A percentile compares a stretch with the other conserved stretches of the same genome.
These are phyloP conservation scores for Psilopogon haemacephalus DNA, from an alignment of 2,113 vertebrate species.

Conservation along the genomic window DNA sequence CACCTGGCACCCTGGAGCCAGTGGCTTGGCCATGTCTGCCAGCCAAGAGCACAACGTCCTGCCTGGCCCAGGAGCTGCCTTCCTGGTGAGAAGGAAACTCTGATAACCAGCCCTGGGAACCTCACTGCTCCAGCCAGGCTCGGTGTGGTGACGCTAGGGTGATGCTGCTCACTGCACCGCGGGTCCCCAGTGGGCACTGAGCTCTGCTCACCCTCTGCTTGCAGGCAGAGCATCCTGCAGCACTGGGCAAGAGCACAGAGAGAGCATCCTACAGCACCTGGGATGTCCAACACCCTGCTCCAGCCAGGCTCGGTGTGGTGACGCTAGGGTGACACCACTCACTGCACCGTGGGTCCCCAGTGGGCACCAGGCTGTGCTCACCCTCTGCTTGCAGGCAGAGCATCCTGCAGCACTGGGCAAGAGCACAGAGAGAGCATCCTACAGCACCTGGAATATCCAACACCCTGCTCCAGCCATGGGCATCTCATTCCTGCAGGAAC, in stretches of 20 bases:
- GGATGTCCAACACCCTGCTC: rapidly evolving
- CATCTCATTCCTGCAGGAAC: not conserved
- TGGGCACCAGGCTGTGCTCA: not conserved
- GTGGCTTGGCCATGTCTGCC: not conserved
- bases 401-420: rapidly evolving
- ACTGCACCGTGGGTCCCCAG: rapidly evolving
- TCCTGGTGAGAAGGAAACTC: not conserved
- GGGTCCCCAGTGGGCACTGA: rapidly evolving
- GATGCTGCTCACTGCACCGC: not conserved
- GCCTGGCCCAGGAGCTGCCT: not conserved
- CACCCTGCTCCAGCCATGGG: rapidly evolving
- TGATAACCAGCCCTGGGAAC: not conserved
- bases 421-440: not conserved
- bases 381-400: not conserved
- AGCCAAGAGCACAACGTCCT: rapidly evolving
- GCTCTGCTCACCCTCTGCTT: not conserved
- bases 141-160: rapidly evolving
- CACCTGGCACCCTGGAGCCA: not conserved
- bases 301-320: not conserved
- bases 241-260: rapidly evolving
- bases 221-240: not conserved
- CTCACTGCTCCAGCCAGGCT: not conserved
- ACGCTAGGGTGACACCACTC: not conserved
- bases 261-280: not conserved
- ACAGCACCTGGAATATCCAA: rapidly evolving